Evolutionary conservation across 2,888 invertebrate genomes (phyloP), one percentile per base, ranked within the genome.

Genomic region (Nephrotoma flavescens): DNA sequence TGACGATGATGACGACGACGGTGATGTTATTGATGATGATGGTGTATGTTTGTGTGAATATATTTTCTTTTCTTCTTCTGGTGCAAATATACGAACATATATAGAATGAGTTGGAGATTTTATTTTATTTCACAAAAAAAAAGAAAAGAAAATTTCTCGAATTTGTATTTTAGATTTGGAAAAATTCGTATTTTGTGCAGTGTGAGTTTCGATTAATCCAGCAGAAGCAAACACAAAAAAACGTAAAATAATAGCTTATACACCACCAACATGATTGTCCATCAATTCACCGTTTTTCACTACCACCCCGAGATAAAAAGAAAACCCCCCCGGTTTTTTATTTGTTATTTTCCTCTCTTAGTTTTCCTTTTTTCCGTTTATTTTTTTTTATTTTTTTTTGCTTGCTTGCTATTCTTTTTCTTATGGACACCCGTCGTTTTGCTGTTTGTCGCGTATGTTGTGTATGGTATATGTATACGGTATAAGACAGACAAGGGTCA

Each of bases 401-500:
- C 42, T 84, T 42, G 42, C 42, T 42, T 84, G 84, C 42, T 71
- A 47, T 45, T 86, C 41, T 86, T 45, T 45, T 31, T 86, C 86
- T 45, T 57, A 85, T 86, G 87, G 87, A 87, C 86, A 86, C 83
- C 87, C 87, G 86, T 86, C 87, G 86, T 87, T 87, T 87, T 71
- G 71, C 71, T 87, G 87, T 87, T 85, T 85, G 85, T 86, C 87
- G 87, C 86, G 86, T 86, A 86, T 57, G 52, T 57, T 57, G 52
- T 57, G 52, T 57, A 57, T 57, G 31, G 15, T 57, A 57, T 57
- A 12, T 52, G 52, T 87, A 86, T 85, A 86, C 86, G 87, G 83
- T 86, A 85, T 87, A 87, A 87, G 87, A 87, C 86, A 87, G 87
- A 87, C 87, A 87, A 87, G 87, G 87, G 87, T 87, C 87, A 87